phyloP scores from a whole-genome alignment of 2,888 invertebrate species.

The Leucophora obtusa region DNA sequence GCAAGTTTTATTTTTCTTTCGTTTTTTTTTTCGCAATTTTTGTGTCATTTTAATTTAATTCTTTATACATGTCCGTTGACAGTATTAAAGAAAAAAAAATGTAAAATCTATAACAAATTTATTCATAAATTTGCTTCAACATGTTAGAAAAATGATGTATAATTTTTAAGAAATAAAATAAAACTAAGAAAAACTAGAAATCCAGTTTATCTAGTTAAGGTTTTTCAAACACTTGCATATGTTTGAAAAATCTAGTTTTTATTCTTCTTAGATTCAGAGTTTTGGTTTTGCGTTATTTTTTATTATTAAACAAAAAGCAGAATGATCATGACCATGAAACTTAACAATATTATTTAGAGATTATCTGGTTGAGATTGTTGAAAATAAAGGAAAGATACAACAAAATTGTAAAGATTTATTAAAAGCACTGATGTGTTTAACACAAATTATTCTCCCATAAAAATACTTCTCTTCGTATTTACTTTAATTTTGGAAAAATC shows the following conservation, averaged over 20 bases:
- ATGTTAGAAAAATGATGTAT: constrained; percentile 3
- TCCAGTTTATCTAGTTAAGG: constrained; percentile 28
- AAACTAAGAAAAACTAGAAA: neutral
- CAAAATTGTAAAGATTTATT: neutral
- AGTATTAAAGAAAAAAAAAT: neutral
- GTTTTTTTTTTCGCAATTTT: constrained; percentile 3
- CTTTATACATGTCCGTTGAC: neutral
- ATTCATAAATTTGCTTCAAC: neutral
- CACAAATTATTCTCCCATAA: constrained; percentile 22
- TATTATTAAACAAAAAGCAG: constrained; percentile 16
- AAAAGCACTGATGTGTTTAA: constrained; percentile 24
- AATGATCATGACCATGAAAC: constrained; percentile 54
- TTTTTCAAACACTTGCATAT: constrained; percentile 15
- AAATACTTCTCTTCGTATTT: neutral
- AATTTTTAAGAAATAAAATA: neutral
- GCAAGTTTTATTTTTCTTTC: constrained; percentile 10
- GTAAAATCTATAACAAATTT: constrained; percentile 29
- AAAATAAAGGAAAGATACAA: neutral
- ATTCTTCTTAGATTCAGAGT: neutral
- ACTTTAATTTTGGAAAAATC: neutral
- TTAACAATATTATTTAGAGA: constrained; percentile 15
- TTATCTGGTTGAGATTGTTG: constrained; percentile 3
- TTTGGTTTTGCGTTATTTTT: neutral
- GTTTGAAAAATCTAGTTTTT: neutral
- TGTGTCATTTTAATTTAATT: constrained; percentile 30